Evolutionary conservation across 2,888 invertebrate species (phyloP).

Genomic region (Ernsta delagoae): DNA sequence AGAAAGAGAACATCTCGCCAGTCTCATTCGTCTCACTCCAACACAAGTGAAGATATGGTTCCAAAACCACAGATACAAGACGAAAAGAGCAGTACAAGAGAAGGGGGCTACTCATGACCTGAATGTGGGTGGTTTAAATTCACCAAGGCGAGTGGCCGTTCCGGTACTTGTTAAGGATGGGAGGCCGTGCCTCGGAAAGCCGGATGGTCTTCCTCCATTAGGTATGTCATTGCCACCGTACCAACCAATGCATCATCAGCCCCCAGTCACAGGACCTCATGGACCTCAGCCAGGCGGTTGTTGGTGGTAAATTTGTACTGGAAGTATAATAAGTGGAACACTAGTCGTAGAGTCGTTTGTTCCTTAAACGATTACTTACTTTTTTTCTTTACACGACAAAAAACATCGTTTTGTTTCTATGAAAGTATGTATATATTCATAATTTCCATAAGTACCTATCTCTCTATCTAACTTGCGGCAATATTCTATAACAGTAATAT

Average conservation of each 20-base stretch:
- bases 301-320: constrained; percentile 81
- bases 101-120: constrained; percentile 89
- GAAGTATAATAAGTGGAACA: constrained; percentile 56
- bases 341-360: constrained; percentile 61
- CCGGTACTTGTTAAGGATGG: no score
- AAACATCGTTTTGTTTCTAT: constrained; percentile 4
- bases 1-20: constrained; percentile 98
- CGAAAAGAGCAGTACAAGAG: constrained; percentile 98
- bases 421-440: neutral
- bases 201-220: no score
- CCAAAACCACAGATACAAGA: constrained; percentile 99
- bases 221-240: no score
- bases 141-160: constrained; percentile 96
- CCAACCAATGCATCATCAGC: constrained; percentile 75
- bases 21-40: constrained; percentile 96
- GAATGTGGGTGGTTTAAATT: constrained; percentile 88
- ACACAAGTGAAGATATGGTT: constrained; percentile 99
- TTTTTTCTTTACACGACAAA: neutral
- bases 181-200: no score
- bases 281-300: constrained; percentile 74
- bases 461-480: neutral
- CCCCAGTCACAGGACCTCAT: constrained; percentile 63
- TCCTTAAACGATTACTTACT: constrained; percentile 14
- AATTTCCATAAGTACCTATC: neutral
- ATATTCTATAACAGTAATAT: constrained; percentile 16